Evolutionary conservation across 2,797 vertebrate species (phyloP).

Genomic region (Pseudochaenichthys georgianus): DNA sequence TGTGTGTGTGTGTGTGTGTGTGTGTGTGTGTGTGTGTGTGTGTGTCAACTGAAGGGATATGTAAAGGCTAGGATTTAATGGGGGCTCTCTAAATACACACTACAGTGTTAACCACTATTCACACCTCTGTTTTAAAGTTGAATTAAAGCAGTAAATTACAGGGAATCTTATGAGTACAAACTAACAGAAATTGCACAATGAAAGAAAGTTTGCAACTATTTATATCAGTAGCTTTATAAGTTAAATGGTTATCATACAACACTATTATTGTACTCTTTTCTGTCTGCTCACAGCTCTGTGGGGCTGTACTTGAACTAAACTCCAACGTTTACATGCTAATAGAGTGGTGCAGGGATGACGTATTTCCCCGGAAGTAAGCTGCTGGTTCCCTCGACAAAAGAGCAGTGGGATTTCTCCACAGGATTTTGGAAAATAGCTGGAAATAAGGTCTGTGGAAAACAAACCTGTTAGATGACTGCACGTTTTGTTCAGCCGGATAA

Average conservation of each 20-base stretch:
- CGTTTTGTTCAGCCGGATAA: no score
- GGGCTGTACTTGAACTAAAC: neutral
- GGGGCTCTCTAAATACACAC: neutral
- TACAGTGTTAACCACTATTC: no score
- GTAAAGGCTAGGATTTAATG: constrained; percentile 8
- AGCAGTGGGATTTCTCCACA: no score
- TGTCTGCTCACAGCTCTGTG: neutral
- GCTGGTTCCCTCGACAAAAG: no score
- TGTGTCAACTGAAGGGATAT: constrained; percentile 29
- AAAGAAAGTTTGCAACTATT: neutral
- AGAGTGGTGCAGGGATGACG: no score
- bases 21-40: constrained; percentile 28
- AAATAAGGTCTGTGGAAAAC: no score
- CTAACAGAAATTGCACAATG: neutral
- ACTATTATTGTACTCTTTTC: neutral
- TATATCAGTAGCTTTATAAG: neutral
- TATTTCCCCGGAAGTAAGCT: no score
- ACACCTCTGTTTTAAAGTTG: neutral
- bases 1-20: constrained; percentile 18
- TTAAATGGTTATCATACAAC: neutral
- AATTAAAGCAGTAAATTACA: neutral
- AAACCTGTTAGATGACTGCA: no score
- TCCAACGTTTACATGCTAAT: neutral
- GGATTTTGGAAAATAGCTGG: no score
- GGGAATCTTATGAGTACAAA: neutral